phyloP scores from a whole-genome alignment of 2,888 invertebrate species.

The Ceriagrion tenellum region DNA sequence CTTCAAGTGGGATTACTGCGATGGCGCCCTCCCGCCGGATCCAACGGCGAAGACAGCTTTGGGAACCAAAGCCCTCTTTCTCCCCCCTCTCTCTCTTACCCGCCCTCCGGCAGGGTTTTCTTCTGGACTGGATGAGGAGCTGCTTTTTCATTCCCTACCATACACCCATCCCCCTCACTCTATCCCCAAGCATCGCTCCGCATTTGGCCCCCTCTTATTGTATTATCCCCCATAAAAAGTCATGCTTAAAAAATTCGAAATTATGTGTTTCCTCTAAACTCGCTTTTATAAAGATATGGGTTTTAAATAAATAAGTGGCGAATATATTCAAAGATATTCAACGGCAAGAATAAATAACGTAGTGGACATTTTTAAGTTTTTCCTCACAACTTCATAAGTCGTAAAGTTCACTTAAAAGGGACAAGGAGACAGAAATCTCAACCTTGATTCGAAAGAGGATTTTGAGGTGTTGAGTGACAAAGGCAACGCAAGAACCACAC shows the following conservation, averaged over 20 bases:
- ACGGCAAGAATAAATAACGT: too few relatives aligned
- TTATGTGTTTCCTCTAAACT: background rate
- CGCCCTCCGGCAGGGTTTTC: background rate
- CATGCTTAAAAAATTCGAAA: background rate
- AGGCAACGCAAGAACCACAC: background rate
- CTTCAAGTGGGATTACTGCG: conserved; percentile 52
- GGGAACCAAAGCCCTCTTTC: conserved; percentile 40
- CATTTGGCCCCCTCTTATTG: background rate
- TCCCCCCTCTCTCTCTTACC: background rate
- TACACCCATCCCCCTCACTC: background rate
- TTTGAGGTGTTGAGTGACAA: background rate
- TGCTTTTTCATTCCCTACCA: background rate
- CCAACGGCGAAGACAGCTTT: conserved; percentile 39
- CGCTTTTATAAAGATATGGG: background rate
- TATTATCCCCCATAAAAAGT: background rate
- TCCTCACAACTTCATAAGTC: too few relatives aligned
- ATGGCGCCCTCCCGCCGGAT: background rate
- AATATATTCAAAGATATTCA: too few relatives aligned
- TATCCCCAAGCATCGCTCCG: background rate
- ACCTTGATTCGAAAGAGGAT: background rate
- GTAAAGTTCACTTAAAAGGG: background rate
- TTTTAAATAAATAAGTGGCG: too few relatives aligned
- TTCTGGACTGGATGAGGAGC: conserved; percentile 14
- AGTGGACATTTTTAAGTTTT: too few relatives aligned
- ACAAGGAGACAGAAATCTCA: background rate